phyloP scores from a whole-genome alignment of 2,888 invertebrate species.

The Cerastoderma edule region DNA sequence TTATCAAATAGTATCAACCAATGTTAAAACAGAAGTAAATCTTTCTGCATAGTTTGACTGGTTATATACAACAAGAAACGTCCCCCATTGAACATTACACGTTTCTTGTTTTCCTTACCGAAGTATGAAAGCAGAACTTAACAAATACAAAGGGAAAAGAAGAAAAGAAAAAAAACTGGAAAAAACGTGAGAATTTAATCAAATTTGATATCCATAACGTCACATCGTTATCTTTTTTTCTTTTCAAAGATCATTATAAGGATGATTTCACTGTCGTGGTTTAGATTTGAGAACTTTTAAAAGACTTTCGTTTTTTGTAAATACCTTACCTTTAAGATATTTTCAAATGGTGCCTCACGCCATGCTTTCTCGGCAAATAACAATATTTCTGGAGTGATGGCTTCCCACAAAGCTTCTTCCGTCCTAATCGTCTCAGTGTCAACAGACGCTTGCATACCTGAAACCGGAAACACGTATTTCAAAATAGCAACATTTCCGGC shows the following conservation, averaged over 20 bases:
- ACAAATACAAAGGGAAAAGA: background rate
- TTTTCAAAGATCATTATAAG: no score
- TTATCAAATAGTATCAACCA: background rate
- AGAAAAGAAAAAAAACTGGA: background rate
- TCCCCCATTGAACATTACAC: no score
- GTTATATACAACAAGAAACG: background rate
- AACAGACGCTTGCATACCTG: slow-evolving; percentile 41
- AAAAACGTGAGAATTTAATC: background rate
- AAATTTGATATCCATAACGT: background rate
- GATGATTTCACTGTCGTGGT: no score
- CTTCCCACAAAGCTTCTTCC: slow-evolving; percentile 30
- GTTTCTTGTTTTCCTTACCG: no score
- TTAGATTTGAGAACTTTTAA: background rate
- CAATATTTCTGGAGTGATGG: slow-evolving; percentile 25
- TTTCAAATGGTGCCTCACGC: slow-evolving; percentile 36
- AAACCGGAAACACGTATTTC: background rate
- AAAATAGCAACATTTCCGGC: no score
- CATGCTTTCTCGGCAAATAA: slow-evolving; percentile 35
- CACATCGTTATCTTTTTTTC: background rate
- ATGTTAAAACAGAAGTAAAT: background rate
- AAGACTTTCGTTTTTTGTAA: background rate
- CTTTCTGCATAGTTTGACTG: background rate
- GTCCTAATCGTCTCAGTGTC: slow-evolving; percentile 34
- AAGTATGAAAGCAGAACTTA: background rate
- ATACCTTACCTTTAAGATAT: slow-evolving; percentile 33